Conservation (phyloP, 1,140 invertebrate species). For the Lepidotrigona ventralis region DNA sequence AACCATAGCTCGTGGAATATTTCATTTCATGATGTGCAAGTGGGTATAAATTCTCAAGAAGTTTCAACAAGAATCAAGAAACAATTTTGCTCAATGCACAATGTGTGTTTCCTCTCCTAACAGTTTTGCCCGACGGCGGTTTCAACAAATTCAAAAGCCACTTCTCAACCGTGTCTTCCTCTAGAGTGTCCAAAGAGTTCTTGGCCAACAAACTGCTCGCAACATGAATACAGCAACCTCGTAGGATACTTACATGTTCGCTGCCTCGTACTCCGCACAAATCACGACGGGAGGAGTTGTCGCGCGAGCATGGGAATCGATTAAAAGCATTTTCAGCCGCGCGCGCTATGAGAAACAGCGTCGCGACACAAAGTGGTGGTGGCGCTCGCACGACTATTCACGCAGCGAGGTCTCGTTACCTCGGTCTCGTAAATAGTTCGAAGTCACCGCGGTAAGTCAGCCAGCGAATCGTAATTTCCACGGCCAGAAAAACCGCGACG, state of each 20-base stretch:
- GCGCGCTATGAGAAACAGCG: constrained; percentile 1
- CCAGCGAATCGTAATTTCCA: constrained; percentile 23
- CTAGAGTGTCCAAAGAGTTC: not conserved
- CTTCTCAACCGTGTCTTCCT: too few species aligned
- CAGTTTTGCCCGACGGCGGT: too few species aligned
- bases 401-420: constrained; percentile 22
- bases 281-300: not conserved
- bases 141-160: too few species aligned
- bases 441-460: not conserved
- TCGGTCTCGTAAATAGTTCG: constrained; percentile 31
- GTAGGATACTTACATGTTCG: not conserved
- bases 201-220: not conserved
- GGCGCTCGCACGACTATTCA: constrained; percentile 8
- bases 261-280: not conserved
- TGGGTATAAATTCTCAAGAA: too few species aligned
- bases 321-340: constrained; percentile 7
- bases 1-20: too few species aligned
- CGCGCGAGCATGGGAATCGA: not conserved
- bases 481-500: constrained; percentile 5
- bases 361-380: not conserved
- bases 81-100: too few species aligned
- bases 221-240: not conserved
- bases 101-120: too few species aligned
- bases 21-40: too few species aligned
- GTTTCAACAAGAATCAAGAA: too few species aligned